Evolutionary conservation across 2,113 vertebrate species (phyloP).

Genomic region (Colius striatus): DNA sequence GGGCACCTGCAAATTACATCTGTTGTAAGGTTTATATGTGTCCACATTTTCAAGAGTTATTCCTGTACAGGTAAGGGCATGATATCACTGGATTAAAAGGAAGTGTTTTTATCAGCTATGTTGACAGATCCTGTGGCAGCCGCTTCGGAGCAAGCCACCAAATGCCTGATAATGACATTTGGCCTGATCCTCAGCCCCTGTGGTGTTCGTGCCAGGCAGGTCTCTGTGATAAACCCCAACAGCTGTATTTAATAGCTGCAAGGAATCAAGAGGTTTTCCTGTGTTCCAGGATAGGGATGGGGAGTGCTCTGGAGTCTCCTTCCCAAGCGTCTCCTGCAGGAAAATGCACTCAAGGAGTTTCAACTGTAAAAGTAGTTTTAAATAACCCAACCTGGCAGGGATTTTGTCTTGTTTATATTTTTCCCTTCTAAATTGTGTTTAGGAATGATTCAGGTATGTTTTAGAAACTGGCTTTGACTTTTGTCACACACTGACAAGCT

Average conservation of each 20-base stretch:
- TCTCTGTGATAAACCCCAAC: fast-evolving
- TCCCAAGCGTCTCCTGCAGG: not conserved
- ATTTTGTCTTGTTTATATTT: not conserved
- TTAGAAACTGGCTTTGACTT: conserved; percentile 2
- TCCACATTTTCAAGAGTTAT: not conserved
- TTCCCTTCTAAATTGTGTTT: not conserved
- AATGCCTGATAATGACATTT: not conserved
- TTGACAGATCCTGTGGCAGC: not conserved
- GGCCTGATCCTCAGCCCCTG: not conserved
- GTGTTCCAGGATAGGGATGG: not conserved
- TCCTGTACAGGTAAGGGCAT: not conserved
- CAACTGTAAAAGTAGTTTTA: not conserved
- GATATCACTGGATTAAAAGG: not conserved
- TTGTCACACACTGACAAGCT: not conserved
- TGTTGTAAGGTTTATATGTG: not conserved
- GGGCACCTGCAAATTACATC: not conserved
- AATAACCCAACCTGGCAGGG: not conserved
- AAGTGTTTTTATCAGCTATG: not conserved
- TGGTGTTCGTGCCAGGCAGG: not conserved
- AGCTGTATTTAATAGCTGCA: not conserved
- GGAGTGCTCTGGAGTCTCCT: not conserved
- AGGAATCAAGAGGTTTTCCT: not conserved
- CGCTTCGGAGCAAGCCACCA: not conserved
- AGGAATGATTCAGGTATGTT: not conserved
- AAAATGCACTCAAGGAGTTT: fast-evolving